These are phyloP conservation scores for Cichladusa arquata DNA, from an alignment of 2,113 vertebrate species.

Conservation along the genomic window DNA sequence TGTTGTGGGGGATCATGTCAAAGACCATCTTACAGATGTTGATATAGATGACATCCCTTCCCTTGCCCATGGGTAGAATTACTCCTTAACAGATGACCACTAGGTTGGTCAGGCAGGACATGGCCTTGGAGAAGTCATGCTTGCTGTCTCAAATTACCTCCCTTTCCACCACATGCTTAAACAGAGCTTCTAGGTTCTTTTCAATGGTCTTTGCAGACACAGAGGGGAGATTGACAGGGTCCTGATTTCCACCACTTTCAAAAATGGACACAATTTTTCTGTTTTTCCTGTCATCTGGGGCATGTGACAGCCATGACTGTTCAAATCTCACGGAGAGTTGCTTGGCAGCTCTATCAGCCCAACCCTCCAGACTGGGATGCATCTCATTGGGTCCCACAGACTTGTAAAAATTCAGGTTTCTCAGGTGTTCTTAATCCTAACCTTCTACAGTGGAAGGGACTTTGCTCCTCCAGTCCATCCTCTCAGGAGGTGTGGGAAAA, in stretches of 20 bases:
- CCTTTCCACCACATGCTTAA: background rate
- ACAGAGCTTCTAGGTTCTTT: background rate
- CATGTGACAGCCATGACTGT: background rate
- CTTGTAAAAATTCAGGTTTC: background rate
- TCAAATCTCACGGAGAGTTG: background rate
- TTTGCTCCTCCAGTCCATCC: background rate
- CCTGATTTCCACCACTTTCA: background rate
- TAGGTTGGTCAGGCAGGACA: background rate
- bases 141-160: background rate
- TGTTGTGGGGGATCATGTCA: accelerated
- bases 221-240: background rate
- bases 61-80: background rate
- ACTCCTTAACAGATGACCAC: background rate
- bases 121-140: background rate
- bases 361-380: background rate
- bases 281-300: background rate
- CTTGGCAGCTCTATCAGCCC: background rate
- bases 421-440: background rate
- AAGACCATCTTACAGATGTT: background rate
- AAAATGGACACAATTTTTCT: background rate
- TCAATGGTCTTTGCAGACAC: background rate
- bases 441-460: background rate
- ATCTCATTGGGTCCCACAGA: background rate
- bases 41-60: background rate
- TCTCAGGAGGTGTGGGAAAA: background rate